Evolutionary conservation across 2,113 vertebrate genomes (phyloP), one percentile per base, ranked within the genome.

Genomic region (Anguilla rostrata): DNA sequence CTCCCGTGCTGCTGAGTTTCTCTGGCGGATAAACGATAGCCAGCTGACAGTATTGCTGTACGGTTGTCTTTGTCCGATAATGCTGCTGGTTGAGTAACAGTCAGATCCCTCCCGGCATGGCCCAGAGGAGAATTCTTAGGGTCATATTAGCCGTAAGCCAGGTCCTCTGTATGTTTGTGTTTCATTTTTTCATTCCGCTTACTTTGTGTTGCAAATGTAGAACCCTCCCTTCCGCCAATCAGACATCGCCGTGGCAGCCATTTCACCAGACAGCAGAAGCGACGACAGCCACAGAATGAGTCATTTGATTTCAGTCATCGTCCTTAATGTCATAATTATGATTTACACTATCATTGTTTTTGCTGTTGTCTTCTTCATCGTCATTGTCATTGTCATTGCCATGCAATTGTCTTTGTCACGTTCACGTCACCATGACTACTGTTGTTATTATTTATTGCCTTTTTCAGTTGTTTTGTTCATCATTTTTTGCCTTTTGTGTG

Each of bases 401-500:
- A 34, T 34, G 34, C 12, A 11, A 40, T 80, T 8, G 39, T 80
- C 78, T 39, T n/a, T 34, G 78, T 66, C 60, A 66, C 39, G 39
- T 80, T 41, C 39, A 40, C 78, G 41, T 80, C 39, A 4, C 78
- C 78, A 80, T 80, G 39, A 80, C 39, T 80, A 40, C 78, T 80
- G 34, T 83, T 56, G 22, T 83, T 20, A 53, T 83, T 2, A 63
- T 63, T 66, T 46, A 26, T 84, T 84, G 53, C 49, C 56, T 84
- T 71, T 71, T 71, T 39, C 39, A 86, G 12, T 82, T 15, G 83
- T 90, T 94, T 94, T 91, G 43, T 84, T 92, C 90, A 87, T 88
- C 88, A 22, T 49, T 87, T 53, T 87, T 85, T 14, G 85, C 49
- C 57, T 20, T 86, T 29, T 82, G 46, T 89, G 92, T 94, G 95